Conservation (phyloP, 1,140 invertebrate genomes). For the Drosophila asahinai region DNA sequence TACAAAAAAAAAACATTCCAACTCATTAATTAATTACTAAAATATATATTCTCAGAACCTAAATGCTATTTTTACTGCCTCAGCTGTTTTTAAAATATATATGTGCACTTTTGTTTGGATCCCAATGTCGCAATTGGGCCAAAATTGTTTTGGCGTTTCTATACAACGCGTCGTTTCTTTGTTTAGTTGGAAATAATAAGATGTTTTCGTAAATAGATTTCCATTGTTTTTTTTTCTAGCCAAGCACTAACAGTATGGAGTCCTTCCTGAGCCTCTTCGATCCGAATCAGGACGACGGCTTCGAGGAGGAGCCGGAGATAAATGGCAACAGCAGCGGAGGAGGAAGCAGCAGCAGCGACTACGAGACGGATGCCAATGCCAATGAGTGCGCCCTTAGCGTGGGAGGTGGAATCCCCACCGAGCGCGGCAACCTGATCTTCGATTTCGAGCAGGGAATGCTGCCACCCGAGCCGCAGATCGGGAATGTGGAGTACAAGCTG, state of each 20-base stretch:
- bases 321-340: slow-evolving; percentile 73
- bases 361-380: slow-evolving; percentile 66
- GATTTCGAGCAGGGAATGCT: slow-evolving; percentile 87
- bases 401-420: slow-evolving; percentile 46
- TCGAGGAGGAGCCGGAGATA: slow-evolving; percentile 73
- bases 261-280: slow-evolving; percentile 92
- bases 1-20: neutral
- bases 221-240: neutral
- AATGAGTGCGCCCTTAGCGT: slow-evolving; percentile 42
- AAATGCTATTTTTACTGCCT: slow-evolving; percentile 18
- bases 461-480: slow-evolving; percentile 95
- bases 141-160: slow-evolving; percentile 17
- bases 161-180: slow-evolving; percentile 26
- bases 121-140: slow-evolving; percentile 61
- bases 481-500: slow-evolving; percentile 97
- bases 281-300: slow-evolving; percentile 85
- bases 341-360: slow-evolving; percentile 70
- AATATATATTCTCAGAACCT: neutral
- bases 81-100: slow-evolving; percentile 25
- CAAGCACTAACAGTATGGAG: slow-evolving; percentile 45
- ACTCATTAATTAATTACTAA: no score
- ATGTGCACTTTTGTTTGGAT: neutral
- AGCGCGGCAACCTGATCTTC: slow-evolving; percentile 84
- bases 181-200: slow-evolving; percentile 5
- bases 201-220: neutral